A percentile compares a stretch with the other conserved stretches of the same genome.
phyloP scores from a whole-genome alignment of 2,888 invertebrate genomes.

The Fissipunctia ypsillon region DNA sequence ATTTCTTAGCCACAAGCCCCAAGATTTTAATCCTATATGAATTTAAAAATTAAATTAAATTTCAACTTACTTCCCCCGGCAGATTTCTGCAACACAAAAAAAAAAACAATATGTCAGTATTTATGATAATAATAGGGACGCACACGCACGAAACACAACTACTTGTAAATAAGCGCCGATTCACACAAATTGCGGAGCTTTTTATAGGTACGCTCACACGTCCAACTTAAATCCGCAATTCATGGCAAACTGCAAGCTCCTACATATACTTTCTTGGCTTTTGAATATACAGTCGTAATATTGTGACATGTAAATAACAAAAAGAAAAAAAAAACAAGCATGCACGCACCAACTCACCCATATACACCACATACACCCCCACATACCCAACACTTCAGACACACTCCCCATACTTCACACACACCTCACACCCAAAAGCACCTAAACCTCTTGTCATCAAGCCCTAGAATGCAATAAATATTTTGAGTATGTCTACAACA shows the following conservation, averaged over 20 bases:
- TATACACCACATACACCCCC: background rate
- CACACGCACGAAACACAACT: background rate
- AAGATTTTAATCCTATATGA: too few species aligned
- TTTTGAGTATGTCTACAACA: background rate
- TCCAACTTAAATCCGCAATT: background rate
- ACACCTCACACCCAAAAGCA: background rate
- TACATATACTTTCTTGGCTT: too few species aligned
- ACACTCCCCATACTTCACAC: background rate
- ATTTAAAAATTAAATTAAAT: background rate
- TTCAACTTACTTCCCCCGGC: constrained; percentile 33
- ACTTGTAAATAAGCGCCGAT: background rate
- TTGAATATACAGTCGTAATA: background rate
- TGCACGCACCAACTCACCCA: too few species aligned
- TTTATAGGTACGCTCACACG: background rate
- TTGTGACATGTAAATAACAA: background rate
- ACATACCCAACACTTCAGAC: background rate
- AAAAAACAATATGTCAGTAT: constrained; percentile 7
- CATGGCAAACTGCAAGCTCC: background rate
- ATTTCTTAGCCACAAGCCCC: too few species aligned
- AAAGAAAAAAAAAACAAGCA: background rate
- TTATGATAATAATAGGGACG: background rate
- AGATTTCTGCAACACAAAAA: constrained; percentile 22
- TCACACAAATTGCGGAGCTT: background rate
- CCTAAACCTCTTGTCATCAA: background rate
- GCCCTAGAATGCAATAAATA: background rate